Evolutionary conservation across 1,140 invertebrate genomes (phyloP), one percentile per base, ranked within the genome.

Genomic region (Plectrocnemia conspersa): DNA sequence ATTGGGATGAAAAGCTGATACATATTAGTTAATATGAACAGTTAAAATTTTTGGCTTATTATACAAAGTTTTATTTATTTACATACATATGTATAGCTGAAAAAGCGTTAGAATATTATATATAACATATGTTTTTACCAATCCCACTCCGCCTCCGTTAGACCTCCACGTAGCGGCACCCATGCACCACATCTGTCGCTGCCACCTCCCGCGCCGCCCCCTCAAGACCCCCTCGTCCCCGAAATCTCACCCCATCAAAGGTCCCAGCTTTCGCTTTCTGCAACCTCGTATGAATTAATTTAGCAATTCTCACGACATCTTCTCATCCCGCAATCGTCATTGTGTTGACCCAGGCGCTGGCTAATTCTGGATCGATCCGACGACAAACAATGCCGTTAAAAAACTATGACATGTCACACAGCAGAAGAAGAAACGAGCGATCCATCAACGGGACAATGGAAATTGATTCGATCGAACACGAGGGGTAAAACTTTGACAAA

Each of bases 151-250:
- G 67, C 52, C 0, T 36, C 19, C 10, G 33, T 52, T 22, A 59
- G 64, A 62, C 56, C 68, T 64, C 62, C 63, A 63, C 16, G 2
- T 65, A 67, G 64, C 63, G 64, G 40, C 63, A 64, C 69, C 69
- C 71, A 74, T 74, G 70, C 70, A 69, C 61, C 68, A 68, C 72
- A 74, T 74, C 72, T 74, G 72, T 74, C 68, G 70, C 70, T 66
- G 63, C 59, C 59, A 44, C 54, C 35, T 21, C 58, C 49, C 59
- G 55, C 13, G 53, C 16, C 63, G 13, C 36, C 55, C 40, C 56
- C 16, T 47, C 18, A 57, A 58, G 49, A 54, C 58, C 49, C 59
- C 55, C 13, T 53, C 16, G 62, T n/a, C 36, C 55, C 40, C 56
- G 13, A 49, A 15, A 24, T 47, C 44, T 32, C 38, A 33, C 25